Conservation (phyloP, 2,797 vertebrate genomes). For the Merluccius polli region DNA sequence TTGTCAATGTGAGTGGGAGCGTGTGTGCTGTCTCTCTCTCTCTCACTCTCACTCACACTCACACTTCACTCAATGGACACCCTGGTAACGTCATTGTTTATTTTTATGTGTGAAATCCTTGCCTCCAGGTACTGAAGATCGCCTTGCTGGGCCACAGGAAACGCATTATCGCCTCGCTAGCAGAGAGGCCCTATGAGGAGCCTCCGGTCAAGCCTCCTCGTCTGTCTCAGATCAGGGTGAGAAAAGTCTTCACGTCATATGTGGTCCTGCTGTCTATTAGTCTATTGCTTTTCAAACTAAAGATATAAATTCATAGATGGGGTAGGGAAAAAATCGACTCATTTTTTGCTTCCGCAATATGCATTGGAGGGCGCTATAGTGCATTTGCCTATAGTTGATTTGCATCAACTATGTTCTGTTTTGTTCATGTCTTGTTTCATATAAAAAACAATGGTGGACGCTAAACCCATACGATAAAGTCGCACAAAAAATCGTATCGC, state of each 20-base stretch:
- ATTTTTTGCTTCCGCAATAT: no score
- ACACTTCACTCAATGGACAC: no score
- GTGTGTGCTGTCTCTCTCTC: no score
- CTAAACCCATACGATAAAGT: no score
- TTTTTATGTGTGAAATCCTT: conserved; percentile 1
- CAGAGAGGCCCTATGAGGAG: conserved; percentile 93
- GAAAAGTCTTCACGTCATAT: not conserved
- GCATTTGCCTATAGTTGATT: not conserved
- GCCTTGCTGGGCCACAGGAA: conserved; percentile 92
- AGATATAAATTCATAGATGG: not conserved
- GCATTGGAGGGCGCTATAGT: not conserved
- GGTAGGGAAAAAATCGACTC: no score
- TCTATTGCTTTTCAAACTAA: not conserved
- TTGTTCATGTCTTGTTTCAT: no score
- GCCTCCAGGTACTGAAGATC: conserved; percentile 88
- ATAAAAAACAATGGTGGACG: no score
- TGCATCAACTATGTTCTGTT: not conserved
- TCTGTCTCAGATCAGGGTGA: conserved; percentile 91
- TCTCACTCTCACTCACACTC: no score
- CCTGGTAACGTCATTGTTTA: no score
- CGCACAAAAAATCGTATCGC: no score
- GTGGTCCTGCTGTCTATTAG: not conserved
- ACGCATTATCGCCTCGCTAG: conserved; percentile 92
- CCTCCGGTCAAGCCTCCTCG: conserved; percentile 90
- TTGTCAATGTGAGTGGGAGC: conserved; percentile 84